Conservation (phyloP, 1,140 invertebrate genomes). For the Telenomus remus region DNA sequence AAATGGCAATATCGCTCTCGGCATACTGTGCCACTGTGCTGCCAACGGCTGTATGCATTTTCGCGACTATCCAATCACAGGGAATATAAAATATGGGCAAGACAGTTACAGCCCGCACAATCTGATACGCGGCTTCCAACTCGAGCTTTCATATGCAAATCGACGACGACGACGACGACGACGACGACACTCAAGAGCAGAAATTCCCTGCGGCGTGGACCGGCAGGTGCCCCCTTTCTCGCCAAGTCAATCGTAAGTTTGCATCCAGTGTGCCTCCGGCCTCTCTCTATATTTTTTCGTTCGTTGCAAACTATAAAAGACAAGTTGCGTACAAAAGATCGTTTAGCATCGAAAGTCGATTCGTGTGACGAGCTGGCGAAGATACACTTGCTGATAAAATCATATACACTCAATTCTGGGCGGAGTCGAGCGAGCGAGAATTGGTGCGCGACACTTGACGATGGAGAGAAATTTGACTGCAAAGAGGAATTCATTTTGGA, state of each 20-base stretch:
- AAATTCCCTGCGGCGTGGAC: slow-evolving; percentile 36
- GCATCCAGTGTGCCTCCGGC: slow-evolving; percentile 39
- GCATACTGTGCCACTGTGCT: slow-evolving; percentile 24
- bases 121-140: slow-evolving; percentile 38
- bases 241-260: slow-evolving; percentile 45
- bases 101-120: slow-evolving; percentile 29
- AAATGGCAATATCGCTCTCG: slow-evolving; percentile 73
- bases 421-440: background rate
- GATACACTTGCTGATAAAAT: slow-evolving; percentile 22
- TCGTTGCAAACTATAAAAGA: slow-evolving; percentile 47
- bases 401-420: slow-evolving; percentile 21
- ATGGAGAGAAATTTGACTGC: too few species aligned
- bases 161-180: slow-evolving; percentile 5
- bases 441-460: too few species aligned
- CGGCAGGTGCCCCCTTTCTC: slow-evolving; percentile 40
- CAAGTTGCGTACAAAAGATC: slow-evolving; percentile 50
- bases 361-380: slow-evolving; percentile 38
- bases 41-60: slow-evolving; percentile 31
- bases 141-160: slow-evolving; percentile 71
- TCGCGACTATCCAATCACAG: slow-evolving; percentile 28
- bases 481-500: slow-evolving; percentile 1
- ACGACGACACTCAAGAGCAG: slow-evolving; percentile 28
- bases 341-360: slow-evolving; percentile 63
- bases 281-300: too few species aligned
- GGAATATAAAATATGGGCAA: slow-evolving; percentile 50